These are phyloP conservation scores for Holothuria leucospilota DNA, from an alignment of 53 echinoderm and acorn worm species.

Conservation along the genomic window DNA sequence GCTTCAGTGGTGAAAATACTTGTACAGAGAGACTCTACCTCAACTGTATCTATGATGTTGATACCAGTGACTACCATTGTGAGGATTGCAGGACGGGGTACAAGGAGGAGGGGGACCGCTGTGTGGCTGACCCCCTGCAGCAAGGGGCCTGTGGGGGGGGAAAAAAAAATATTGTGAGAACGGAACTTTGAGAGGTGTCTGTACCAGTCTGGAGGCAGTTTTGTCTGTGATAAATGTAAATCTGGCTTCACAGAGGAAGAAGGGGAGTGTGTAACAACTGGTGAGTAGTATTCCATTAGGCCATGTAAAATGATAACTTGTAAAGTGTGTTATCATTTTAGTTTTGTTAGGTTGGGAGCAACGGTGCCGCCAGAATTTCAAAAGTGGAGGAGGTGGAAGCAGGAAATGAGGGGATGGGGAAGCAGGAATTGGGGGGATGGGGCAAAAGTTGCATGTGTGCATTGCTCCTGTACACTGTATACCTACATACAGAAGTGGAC, in stretches of 20 bases:
- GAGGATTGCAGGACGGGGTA: slow-evolving; percentile 9
- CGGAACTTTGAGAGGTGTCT: slow-evolving; percentile 47
- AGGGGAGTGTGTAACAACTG: slow-evolving; percentile 11
- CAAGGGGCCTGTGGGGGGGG: too few relatives aligned
- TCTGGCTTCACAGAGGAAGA: neutral
- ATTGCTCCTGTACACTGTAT: too few relatives aligned
- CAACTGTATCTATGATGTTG: slow-evolving; percentile 17
- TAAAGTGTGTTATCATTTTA: too few relatives aligned
- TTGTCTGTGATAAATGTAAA: slow-evolving; percentile 30
- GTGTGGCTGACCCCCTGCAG: slow-evolving; percentile 36
- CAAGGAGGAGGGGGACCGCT: slow-evolving; percentile 16
- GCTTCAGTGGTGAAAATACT: slow-evolving; percentile 28
- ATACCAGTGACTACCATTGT: slow-evolving; percentile 12
- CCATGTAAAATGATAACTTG: too few relatives aligned
- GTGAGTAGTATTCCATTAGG: neutral
- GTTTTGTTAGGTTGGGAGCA: too few relatives aligned
- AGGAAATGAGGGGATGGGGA: too few relatives aligned
- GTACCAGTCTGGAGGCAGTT: slow-evolving; percentile 23
- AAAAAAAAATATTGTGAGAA: slow-evolving; percentile 3
- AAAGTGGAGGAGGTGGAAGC: too few relatives aligned
- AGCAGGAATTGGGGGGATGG: too few relatives aligned
- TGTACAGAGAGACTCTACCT: slow-evolving; percentile 7
- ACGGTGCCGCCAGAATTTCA: too few relatives aligned
- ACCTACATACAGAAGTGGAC: too few relatives aligned
- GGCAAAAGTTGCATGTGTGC: too few relatives aligned